Base-by-base conservation (phyloP, 2,888 invertebrate genomes). In the Drosophila neotestacea region DNA sequence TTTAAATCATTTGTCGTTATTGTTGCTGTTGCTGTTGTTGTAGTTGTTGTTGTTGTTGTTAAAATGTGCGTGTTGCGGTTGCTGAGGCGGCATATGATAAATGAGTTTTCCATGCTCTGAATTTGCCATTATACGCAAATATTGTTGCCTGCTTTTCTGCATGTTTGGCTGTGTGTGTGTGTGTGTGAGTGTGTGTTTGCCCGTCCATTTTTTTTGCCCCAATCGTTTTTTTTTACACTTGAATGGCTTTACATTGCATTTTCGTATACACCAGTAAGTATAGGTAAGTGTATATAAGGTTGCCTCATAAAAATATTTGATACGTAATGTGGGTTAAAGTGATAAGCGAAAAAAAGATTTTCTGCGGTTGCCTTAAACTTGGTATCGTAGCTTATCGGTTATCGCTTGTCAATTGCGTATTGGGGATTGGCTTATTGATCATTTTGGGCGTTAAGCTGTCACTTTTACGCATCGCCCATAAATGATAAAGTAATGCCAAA, bases 51-150 rank as follows among this genome's bases (percentile, higher is more conserved):
- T 62, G n/a, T 61, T 56, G 41, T n/a, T 64, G 63, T 65, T 5
- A 13, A 60, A 62, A 58, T 73, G 79, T 65, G 34, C 46, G 47
- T 64, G 64, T 73, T 83, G 87, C 74, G 86, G 83, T 74, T 65
- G 70, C 42, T 61, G 55, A 54, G 48, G 68, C 64, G 67, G 59
- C 70, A 44, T 70, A 87, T 89, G 87, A 85, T 85, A 85, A 87
- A 85, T 85, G 84, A 87, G 78, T 87, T 85, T 89, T 85, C 73
- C 88, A 87, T 85, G 75, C 70, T 72, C 55, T 73, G 70, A 76
- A 71, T 81, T 79, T 74, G 47, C 78, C 67, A 81, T 70, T 77
- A 70, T 62, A 58, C 55, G 58, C 56, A 75, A 77, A 77, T 59
- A 64, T 75, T 66, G 74, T 72, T 66, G 68, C 75, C 66, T 50